Base-by-base conservation (phyloP, 2,888 invertebrate genomes). In the Petrolisthes cinctipes region DNA sequence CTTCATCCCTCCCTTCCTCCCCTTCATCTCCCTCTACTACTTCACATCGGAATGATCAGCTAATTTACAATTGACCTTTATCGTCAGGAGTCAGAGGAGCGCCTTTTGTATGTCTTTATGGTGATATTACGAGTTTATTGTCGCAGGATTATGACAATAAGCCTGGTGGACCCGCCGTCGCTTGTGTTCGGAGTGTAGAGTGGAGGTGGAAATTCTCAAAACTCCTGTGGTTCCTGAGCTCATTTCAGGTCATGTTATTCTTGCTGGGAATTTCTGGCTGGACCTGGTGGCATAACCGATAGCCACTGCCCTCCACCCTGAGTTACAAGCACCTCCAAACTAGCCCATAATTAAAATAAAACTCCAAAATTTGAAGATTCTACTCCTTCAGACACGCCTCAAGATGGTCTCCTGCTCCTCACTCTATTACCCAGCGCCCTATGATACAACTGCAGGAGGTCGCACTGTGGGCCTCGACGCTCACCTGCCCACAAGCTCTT, bases 361-460 rank as follows among this genome's bases (percentile, higher is more conserved):
- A 78, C 73, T 68, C 83, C 79, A 57, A 83, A 86, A 83, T 86
- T 61, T 71, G 83, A 81, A 68, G 83, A 61, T 79, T 79, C 71
- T 79, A 57, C 86, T 79, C 73, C 86, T 83, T 79, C 86, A 83
- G 86, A 79, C 86, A 71, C 83, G 83, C 57, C 56, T 54, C 53
- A n/a, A 68, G 79, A 86, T 83, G 86, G 86, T 56, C 83, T 79
- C 51, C 83, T 37, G 83, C 83, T 83, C 83, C 86, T 86, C 86
- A 86, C 71, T 86, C 86, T 86, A 86, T 86, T 86, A 86, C 86
- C 86, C 73, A 11, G 78, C 86, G 83, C 86, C 79, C 79, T 86
- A 86, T 86, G 86, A 86, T 86, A 86, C 86, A 86, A 86, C 86
- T 83, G 71, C 86, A 73, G 86, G 86, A 83, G 86, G 86, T 79